These are phyloP conservation scores for Chionoecetes opilio DNA, from an alignment of 1,140 invertebrate genomes.

Conservation along the genomic window DNA sequence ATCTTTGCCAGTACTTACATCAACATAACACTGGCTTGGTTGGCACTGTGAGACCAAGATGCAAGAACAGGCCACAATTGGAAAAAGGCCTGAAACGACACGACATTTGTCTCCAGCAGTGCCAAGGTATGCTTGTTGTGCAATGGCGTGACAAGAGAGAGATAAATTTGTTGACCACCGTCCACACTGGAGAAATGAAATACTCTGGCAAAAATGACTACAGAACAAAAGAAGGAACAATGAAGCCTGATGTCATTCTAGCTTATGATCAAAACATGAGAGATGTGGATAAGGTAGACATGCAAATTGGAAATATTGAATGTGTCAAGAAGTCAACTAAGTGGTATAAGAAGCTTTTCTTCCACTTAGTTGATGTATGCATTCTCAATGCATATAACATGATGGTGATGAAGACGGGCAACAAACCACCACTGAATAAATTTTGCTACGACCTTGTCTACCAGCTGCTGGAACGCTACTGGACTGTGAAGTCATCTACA, in stretches of 20 bases:
- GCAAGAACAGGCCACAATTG: neutral
- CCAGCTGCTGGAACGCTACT: too few relatives aligned
- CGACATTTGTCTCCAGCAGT: neutral
- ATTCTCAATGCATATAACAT: conserved; percentile 29
- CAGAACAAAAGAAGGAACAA: neutral
- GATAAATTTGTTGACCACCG: neutral
- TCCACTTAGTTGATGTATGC: conserved; percentile 25
- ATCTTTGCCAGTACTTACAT: neutral
- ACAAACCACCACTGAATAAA: neutral
- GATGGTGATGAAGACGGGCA: neutral
- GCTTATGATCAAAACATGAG: conserved; percentile 52
- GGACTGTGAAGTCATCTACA: too few relatives aligned
- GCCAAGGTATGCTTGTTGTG: neutral
- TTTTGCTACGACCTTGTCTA: too few relatives aligned
- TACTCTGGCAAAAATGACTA: neutral
- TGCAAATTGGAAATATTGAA: neutral
- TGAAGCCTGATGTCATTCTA: conserved; percentile 5
- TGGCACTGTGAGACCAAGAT: neutral
- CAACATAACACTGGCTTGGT: neutral
- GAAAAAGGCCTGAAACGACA: too few relatives aligned
- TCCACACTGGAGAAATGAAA: neutral
- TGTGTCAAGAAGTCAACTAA: neutral
- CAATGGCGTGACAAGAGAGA: neutral
- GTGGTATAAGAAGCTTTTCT: conserved; percentile 33
- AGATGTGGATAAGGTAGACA: neutral